Conservation (phyloP, 2,888 invertebrate genomes). For the Temnothorax unifasciatus region DNA sequence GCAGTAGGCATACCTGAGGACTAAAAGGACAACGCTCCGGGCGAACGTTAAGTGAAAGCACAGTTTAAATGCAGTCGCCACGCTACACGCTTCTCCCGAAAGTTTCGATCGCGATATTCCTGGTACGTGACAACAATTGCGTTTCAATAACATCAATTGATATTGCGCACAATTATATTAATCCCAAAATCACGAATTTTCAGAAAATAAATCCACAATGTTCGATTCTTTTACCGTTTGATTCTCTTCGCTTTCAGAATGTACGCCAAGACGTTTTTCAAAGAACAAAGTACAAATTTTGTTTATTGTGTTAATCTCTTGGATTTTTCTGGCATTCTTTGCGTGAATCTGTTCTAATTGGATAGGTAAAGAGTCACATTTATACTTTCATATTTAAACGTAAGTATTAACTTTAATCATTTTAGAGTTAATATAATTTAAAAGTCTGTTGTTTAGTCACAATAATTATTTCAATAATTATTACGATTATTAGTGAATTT, state of each 20-base stretch:
- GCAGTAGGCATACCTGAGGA: not conserved
- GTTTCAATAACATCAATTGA: not conserved
- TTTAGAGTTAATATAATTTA: not conserved
- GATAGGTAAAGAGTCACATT: not conserved
- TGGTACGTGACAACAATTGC: conserved; percentile 6
- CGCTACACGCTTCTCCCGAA: too few species aligned
- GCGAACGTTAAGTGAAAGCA: conserved; percentile 27
- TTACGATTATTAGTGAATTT: not conserved
- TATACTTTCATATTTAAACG: not conserved
- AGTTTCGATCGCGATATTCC: not conserved
- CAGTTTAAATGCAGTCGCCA: conserved; percentile 28
- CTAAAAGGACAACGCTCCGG: not conserved
- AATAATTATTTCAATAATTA: conserved; percentile 3
- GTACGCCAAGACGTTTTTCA: not conserved
- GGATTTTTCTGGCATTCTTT: not conserved
- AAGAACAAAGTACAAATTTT: not conserved
- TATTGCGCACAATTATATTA: not conserved
- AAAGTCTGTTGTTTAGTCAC: not conserved
- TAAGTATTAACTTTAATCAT: not conserved
- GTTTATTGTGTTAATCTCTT: not conserved
- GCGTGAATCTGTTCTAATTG: not conserved
- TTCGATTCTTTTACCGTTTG: not conserved
- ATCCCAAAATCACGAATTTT: not conserved
- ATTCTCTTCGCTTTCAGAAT: not conserved
- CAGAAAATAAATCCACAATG: not conserved